Conservation (phyloP, 37 sponge, comb jelly and placozoan species). For the Eunapius fragilis region DNA sequence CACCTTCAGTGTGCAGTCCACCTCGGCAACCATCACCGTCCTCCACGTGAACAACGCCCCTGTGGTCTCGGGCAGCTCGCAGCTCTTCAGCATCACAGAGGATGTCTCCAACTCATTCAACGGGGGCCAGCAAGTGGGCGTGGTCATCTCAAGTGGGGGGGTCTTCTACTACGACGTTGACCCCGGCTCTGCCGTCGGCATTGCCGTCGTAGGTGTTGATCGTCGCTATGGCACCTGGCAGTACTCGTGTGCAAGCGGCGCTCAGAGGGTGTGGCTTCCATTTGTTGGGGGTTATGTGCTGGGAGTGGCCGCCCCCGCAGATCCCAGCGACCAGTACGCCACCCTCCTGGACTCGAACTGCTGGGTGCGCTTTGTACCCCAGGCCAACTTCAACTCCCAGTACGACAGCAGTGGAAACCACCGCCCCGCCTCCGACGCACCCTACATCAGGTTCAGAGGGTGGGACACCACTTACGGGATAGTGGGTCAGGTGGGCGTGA, state of each 20-base stretch:
- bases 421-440: slow-evolving; percentile 51
- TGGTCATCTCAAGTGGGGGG: slow-evolving; percentile 16
- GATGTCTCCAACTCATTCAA: slow-evolving; percentile 37
- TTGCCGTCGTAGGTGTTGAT: slow-evolving; percentile 74
- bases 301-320: slow-evolving; percentile 56
- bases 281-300: slow-evolving; percentile 68
- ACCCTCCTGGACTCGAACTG: slow-evolving; percentile 65
- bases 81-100: slow-evolving; percentile 52
- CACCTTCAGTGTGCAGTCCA: slow-evolving; percentile 68
- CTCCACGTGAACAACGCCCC: slow-evolving; percentile 90
- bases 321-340: slow-evolving; percentile 62
- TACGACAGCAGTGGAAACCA: slow-evolving; percentile 61
- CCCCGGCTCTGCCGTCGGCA: slow-evolving; percentile 22
- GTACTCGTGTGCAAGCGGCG: slow-evolving; percentile 75
- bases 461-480: slow-evolving; percentile 81
- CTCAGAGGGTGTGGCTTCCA: slow-evolving; percentile 17
- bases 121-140: slow-evolving; percentile 32
- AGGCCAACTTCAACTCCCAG: slow-evolving; percentile 74
- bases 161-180: slow-evolving; percentile 61
- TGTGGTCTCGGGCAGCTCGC: slow-evolving; percentile 5
- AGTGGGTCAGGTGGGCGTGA: slow-evolving; percentile 52
- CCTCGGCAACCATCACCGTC: slow-evolving; percentile 67
- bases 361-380: slow-evolving; percentile 71
- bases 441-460: slow-evolving; percentile 73
- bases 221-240: slow-evolving; percentile 76